A percentile compares a stretch with the other conserved stretches of the same genome.
These are phyloP conservation scores for Dermochelys coriacea DNA, from an alignment of 2,797 vertebrate genomes.

Conservation along the genomic window DNA sequence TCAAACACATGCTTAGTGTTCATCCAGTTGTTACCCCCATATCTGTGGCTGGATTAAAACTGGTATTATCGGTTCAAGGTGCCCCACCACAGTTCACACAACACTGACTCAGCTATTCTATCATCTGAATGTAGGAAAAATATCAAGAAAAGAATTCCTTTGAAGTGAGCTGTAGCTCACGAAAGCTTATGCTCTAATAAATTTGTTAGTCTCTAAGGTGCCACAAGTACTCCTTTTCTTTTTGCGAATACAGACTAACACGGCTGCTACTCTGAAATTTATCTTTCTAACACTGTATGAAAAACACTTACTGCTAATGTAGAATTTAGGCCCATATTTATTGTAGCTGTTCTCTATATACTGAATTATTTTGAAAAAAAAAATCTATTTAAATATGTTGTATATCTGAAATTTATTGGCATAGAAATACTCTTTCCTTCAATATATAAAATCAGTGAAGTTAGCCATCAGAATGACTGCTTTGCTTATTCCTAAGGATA, in stretches of 20 bases:
- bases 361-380: neutral
- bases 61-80: rapidly evolving
- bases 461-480: neutral
- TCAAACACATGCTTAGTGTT: neutral
- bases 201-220: too few relatives aligned
- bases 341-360: neutral
- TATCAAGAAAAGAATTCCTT: neutral
- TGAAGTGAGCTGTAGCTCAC: too few relatives aligned
- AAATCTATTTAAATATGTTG: slow-evolving; percentile 8
- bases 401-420: neutral
- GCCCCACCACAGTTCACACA: neutral
- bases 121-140: neutral
- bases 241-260: too few relatives aligned
- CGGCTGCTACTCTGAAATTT: too few relatives aligned
- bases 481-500: neutral
- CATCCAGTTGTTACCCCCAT: neutral
- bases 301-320: neutral
- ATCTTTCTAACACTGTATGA: neutral
- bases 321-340: neutral
- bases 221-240: too few relatives aligned
- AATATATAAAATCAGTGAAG: neutral
- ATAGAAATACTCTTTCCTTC: neutral
- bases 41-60: neutral
- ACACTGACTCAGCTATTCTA: neutral
- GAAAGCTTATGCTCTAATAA: too few relatives aligned